Conservation (phyloP, 1,140 invertebrate species). For the Aphis gossypii region DNA sequence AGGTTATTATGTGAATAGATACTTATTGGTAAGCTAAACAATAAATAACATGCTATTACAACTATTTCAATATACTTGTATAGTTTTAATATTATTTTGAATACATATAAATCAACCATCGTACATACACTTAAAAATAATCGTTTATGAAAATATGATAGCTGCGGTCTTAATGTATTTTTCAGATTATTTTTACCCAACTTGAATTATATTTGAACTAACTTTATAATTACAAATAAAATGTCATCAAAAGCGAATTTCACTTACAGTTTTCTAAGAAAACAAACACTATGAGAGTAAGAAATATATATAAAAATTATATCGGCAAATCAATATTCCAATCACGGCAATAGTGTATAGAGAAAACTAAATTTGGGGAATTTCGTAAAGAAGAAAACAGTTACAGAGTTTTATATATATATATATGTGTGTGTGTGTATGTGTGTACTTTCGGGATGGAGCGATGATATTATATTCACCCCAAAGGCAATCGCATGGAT, state of each 20-base stretch:
- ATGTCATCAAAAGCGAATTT: background rate
- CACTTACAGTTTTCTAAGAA: background rate
- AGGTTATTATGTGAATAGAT: background rate
- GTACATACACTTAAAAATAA: background rate
- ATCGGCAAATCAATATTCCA: background rate
- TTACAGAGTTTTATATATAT: background rate
- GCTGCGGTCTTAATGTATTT: background rate
- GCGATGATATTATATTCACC: conserved; percentile 1
- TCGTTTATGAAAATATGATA: background rate
- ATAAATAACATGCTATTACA: background rate
- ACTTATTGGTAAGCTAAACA: background rate
- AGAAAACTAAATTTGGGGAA: background rate
- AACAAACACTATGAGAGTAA: background rate
- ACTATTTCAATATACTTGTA: background rate
- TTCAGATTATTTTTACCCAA: background rate
- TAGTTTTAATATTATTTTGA: background rate
- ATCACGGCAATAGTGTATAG: background rate
- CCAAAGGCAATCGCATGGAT: background rate
- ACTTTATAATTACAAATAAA: background rate
- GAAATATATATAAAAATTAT: background rate
- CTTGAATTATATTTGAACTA: background rate
- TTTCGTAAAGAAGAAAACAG: background rate
- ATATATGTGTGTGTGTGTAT: background rate
- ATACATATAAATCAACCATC: background rate
- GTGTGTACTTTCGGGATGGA: background rate